Percentiles rank a stretch among this genome's conserved stretches.
Evolutionary conservation across 2,888 invertebrate species (phyloP).

Genomic region (Scaptomyza tumidula): DNA sequence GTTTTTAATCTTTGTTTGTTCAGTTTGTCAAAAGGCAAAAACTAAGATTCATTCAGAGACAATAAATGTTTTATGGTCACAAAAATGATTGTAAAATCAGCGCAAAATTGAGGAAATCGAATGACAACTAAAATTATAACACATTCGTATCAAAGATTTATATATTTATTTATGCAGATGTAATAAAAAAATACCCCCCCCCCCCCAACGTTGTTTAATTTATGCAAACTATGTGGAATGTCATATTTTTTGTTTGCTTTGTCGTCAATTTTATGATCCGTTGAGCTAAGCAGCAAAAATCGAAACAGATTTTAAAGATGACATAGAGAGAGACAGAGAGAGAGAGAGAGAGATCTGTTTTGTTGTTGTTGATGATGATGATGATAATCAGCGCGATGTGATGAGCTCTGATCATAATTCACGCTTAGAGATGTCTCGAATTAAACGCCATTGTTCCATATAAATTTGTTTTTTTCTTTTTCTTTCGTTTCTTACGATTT

Average conservation of each 20-base stretch:
- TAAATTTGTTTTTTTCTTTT: conserved; percentile 33
- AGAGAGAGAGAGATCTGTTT: conserved; percentile 22
- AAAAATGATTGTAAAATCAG: conserved; percentile 14
- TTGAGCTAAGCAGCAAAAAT: neutral
- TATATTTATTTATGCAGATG: conserved; percentile 49
- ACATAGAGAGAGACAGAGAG: conserved; percentile 24
- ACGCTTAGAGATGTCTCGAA: conserved; percentile 56
- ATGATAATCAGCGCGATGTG: conserved; percentile 47
- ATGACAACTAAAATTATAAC: conserved; percentile 17
- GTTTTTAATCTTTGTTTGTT: conserved; percentile 1
- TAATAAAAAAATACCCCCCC: no score
- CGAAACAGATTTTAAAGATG: conserved; percentile 31
- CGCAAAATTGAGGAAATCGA: conserved; percentile 43
- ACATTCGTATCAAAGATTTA: neutral
- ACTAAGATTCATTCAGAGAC: neutral
- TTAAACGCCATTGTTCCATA: conserved; percentile 73
- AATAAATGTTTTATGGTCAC: neutral
- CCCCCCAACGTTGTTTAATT: no score
- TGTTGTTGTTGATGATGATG: conserved; percentile 47
- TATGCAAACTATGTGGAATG: conserved; percentile 70
- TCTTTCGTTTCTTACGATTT: no score
- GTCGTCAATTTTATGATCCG: conserved; percentile 50
- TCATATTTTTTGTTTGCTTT: conserved; percentile 36
- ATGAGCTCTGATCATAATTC: conserved; percentile 71
- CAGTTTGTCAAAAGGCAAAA: neutral